Base-by-base conservation (phyloP, 2,797 vertebrate species). In the Myripristis jacobus region DNA sequence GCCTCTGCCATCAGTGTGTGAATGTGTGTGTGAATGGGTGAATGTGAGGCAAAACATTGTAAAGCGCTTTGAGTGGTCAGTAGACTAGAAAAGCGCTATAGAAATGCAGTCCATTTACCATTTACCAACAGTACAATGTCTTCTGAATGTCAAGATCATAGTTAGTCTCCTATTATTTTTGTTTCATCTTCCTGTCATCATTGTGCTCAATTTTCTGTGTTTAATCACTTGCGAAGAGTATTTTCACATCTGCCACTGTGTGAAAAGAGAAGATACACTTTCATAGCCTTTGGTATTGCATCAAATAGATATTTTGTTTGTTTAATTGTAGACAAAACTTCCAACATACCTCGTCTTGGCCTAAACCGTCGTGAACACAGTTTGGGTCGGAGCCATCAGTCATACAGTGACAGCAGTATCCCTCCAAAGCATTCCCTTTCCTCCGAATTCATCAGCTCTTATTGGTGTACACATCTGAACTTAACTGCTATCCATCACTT, bases 401-500 rank as follows among this genome's bases (percentile, higher is more conserved):
- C 64, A 52, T 18, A 1, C n/a, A 27, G 55, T 24, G 48, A 29
- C 31, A 60, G 24, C 13, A 11, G 4, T 12, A 52, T n/a, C n/a
- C 13, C 12, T 53, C 4, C 18, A 53, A 58, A n/a, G n/a, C n/a
- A n/a, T n/a, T n/a, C 36, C 46, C 63, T 67, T 77, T 59, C 43
- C 51, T 61, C 51, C 71, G 22, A 43, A 60, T 70, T 59, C 25
- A 38, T 60, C 27, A 38, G 62, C 67, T 69, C 52, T 24, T 27
- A 9, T 65, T 69, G 48, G 48, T 36, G 12, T 66, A 24, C 5
- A 36, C 16, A 3, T 55, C 52, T 79, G 60, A 79, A 53, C 73
- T 84, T 65, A 53, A 24, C 64, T 48, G 51, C 13, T 22, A 66
- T 79, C 65, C 31, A 66, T 73, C 67, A 24, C 29, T 11, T 11